These are phyloP conservation scores for Hypsibius dujardini DNA, from an alignment of 1,140 invertebrate genomes.

Conservation along the genomic window DNA sequence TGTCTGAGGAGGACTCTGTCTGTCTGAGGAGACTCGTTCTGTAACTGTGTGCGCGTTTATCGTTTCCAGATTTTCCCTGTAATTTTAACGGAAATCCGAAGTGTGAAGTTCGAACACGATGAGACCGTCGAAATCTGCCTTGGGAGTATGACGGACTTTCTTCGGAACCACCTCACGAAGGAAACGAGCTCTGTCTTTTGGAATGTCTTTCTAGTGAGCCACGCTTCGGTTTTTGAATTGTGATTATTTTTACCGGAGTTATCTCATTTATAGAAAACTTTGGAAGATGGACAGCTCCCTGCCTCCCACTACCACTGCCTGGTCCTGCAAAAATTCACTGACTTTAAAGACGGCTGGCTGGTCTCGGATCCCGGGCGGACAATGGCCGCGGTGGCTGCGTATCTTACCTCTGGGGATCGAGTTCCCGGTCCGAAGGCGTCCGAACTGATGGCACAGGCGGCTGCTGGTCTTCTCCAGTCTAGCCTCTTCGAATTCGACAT, in stretches of 20 bases:
- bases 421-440: too few species aligned
- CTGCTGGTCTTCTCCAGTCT: too few species aligned
- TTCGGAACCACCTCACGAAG: not conserved
- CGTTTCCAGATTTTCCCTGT: not conserved
- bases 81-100: not conserved
- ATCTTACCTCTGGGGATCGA: too few species aligned
- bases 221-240: not conserved
- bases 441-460: too few species aligned
- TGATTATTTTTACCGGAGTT: not conserved
- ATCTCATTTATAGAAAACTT: not conserved
- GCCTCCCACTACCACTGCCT: not conserved
- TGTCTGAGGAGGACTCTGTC: too few species aligned
- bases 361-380: not conserved
- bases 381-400: not conserved
- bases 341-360: not conserved
- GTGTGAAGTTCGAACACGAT: not conserved
- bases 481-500: too few species aligned
- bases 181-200: not conserved
- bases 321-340: not conserved
- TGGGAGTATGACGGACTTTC: not conserved
- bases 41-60: too few species aligned
- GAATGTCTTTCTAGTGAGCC: not conserved
- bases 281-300: not conserved
- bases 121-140: not conserved
- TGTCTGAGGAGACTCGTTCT: too few species aligned